Percentiles rank a stretch among this genome's conserved stretches.
These are phyloP conservation scores for Catagonus wagneri DNA, from an alignment of 2,113 vertebrate genomes.

Conservation along the genomic window DNA sequence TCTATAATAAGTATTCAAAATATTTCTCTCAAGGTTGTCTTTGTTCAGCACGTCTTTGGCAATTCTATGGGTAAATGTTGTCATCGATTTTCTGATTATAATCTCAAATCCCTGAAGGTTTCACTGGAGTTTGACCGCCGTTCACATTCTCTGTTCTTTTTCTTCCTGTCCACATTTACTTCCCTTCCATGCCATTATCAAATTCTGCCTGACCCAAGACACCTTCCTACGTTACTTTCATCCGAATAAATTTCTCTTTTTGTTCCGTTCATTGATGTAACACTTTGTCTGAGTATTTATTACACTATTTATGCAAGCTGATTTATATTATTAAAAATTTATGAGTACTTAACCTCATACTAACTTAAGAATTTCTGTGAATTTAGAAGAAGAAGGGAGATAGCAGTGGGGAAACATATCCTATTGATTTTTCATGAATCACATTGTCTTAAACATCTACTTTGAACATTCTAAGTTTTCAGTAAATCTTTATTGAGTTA, in stretches of 20 bases:
- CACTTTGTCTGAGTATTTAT: not conserved
- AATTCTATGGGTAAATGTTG: not conserved
- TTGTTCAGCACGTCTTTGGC: not conserved
- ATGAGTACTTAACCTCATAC: not conserved
- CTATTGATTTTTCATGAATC: constrained; percentile 14
- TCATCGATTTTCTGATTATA: not conserved
- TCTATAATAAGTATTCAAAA: not conserved
- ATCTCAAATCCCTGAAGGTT: constrained; percentile 28
- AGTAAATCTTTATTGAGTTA: constrained; percentile 6
- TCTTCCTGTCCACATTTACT: not conserved
- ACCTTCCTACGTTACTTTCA: not conserved
- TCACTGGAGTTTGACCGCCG: not conserved
- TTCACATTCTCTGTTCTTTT: not conserved
- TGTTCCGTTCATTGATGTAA: not conserved
- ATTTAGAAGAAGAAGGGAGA: not conserved
- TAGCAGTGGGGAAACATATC: not conserved
- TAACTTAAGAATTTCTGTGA: not conserved
- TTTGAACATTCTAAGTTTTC: not conserved
- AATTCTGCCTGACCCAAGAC: not conserved
- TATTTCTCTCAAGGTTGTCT: not conserved
- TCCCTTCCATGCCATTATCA: not conserved
- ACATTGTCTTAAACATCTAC: not conserved
- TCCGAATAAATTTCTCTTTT: not conserved
- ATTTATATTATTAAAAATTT: not conserved
- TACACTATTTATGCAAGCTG: not conserved